These are phyloP conservation scores for Papilio xuthus DNA, from an alignment of 1,140 invertebrate genomes.

Conservation along the genomic window DNA sequence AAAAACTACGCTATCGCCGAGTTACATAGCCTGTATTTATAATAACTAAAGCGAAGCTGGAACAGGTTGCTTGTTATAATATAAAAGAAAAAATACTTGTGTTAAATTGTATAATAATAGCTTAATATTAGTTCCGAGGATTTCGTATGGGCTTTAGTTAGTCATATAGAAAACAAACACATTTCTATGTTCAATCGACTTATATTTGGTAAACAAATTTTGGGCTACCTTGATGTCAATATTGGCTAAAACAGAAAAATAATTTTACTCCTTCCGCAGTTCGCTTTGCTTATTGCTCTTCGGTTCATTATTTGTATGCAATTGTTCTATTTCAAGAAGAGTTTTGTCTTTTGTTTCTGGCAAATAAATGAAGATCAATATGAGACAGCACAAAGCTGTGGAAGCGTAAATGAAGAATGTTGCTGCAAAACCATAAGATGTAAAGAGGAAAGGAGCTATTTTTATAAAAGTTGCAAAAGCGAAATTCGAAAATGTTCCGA, in stretches of 20 bases:
- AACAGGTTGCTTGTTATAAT: no score
- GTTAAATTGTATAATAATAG: no score
- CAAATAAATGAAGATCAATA: conserved; percentile 20
- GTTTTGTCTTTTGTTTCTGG: conserved; percentile 34
- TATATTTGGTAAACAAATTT: not conserved
- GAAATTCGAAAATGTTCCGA: not conserved
- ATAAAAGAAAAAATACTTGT: no score
- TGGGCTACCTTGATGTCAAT: not conserved
- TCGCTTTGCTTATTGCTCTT: not conserved
- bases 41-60: no score
- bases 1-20: no score
- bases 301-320: not conserved
- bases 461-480: conserved; percentile 25
- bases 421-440: not conserved
- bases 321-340: conserved; percentile 19
- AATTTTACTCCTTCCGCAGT: not conserved
- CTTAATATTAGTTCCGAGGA: no score
- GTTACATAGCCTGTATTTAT: no score
- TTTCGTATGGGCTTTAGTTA: no score
- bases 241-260: no score
- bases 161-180: no score
- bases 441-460: conserved; percentile 6
- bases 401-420: conserved; percentile 23
- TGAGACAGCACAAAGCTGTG: not conserved
- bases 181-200: not conserved